Evolutionary conservation across 1,140 invertebrate genomes (phyloP), one percentile per base, ranked within the genome.

Genomic region (Neodiprion lecontei): DNA sequence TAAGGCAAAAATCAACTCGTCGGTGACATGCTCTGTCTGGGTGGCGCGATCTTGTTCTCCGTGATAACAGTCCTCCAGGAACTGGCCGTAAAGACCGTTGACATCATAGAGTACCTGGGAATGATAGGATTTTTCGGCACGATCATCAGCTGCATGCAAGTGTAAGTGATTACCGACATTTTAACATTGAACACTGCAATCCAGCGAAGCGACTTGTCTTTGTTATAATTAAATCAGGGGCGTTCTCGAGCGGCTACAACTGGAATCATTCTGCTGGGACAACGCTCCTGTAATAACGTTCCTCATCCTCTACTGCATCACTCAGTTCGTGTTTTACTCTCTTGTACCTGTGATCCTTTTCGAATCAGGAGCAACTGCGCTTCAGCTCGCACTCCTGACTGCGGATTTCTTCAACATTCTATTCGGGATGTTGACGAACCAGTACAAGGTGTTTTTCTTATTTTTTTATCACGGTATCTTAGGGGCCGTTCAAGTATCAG

Each of bases 401-500:
- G 92, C 96, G 0, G 95, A 97, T 88, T 96, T 96, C 84, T 97
- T 96, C 86, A 93, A 95, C 53, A 90, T 96, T 61, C 90, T 97
- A 72, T 90, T 93, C 75, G 95, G 95, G 77, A 93, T 96, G 80
- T 90, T 94, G 79, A 89, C 96, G 75, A 96, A 96, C 85, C 91
- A 94, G 73, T 96, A 95, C 86, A 93, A 95, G 91, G 95, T 96
- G 88, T 88, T 84, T 83, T 68, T 67, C 23, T 77, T 23, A 73
- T 40, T 74, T 72, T 14, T 72, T 40, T 40, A 21, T 72, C 77
- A 21, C 21, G 10, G n/a, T 61, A 61, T 61, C 17, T 0, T 21
- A 21, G 17, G 17, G 17, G 0, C 17, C 17, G 0, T 21, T 21
- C 17, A 61, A 61, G 10, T 11, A 61, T 61, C 53, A 11, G n/a